A percentile compares a stretch with the other conserved stretches of the same genome.
Evolutionary conservation across 2,797 vertebrate genomes (phyloP).

Genomic region (Alauda arvensis): DNA sequence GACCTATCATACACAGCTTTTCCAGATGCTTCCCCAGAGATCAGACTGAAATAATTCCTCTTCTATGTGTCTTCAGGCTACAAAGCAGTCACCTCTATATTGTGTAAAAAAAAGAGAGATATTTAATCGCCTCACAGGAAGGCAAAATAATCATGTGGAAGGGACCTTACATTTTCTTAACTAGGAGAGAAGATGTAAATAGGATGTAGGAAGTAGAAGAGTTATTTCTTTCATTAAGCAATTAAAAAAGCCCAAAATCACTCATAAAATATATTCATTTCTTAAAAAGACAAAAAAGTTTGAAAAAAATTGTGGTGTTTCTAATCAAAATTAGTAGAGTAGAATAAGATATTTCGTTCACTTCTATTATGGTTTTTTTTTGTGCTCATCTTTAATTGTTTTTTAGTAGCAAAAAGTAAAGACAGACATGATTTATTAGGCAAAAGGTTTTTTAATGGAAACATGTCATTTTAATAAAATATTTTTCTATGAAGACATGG

Average conservation of each 20-base stretch:
- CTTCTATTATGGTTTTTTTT: not conserved
- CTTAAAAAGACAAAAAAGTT: not conserved
- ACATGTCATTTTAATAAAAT: not conserved
- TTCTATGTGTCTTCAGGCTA: not conserved
- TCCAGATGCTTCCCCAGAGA: not conserved
- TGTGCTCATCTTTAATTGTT: not conserved
- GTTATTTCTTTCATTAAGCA: not conserved
- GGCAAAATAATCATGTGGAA: not conserved
- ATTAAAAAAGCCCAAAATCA: not conserved
- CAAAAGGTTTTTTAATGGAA: not conserved
- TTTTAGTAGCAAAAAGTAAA: not conserved
- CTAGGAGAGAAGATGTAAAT: not conserved
- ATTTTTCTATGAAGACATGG: not conserved
- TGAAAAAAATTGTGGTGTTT: not conserved
- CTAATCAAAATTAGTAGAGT: not conserved
- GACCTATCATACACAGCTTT: not conserved
- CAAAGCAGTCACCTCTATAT: not conserved
- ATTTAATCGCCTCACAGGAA: not conserved
- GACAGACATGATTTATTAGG: not conserved
- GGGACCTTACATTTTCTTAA: not conserved
- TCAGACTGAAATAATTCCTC: not conserved
- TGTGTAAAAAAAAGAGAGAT: not conserved
- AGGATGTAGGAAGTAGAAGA: not conserved
- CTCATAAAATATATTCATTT: not conserved
- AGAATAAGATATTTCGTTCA: fast-evolving